Evolutionary conservation across 2,888 invertebrate genomes (phyloP), one percentile per base, ranked within the genome.

Genomic region (Noctua janthina): DNA sequence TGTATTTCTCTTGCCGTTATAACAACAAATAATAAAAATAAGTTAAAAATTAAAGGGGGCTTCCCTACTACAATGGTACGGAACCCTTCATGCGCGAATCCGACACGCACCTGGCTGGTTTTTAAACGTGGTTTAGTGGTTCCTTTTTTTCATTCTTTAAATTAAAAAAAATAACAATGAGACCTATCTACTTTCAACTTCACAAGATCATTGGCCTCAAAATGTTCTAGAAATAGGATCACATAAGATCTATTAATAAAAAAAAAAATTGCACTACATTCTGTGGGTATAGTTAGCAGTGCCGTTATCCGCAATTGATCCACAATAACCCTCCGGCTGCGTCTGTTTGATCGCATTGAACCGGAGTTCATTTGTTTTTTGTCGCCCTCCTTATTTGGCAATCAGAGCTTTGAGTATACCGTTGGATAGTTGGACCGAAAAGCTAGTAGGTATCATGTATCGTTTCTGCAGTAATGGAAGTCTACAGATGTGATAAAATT

Each of bases 321-420:
- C 46, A 76, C 74, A 78, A 78, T 85, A 83, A 74, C 76, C 83
- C 62, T 39, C 70, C 35, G 80, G 77, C 83, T 20, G 29, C 43
- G 62, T 51, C 51, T 79, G 39, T 78, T 59, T 43, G 76, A 67
- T 85, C 75, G 62, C 15, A 73, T 39, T 67, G 79, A 83, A 70
- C 70, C 64, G n/a, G 66, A 79, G 76, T 79, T 80, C 76, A 85
- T 71, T 78, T 43, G 39, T 74, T 87, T 87, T 87, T 87, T 87
- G 68, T 70, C 11, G 56, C 8, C 20, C 15, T 64, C 81, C 76
- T 72, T 77, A 74, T 85, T 76, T 74, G 74, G 75, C 23, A 68
- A 64, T 43, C 70, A 78, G 39, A 79, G 43, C 75, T 77, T 86
- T 78, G 59, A 71, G 68, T 70, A 66, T 85, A 83, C 83, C 83